These are phyloP conservation scores for Eudasyphora cyanicolor DNA, from an alignment of 2,888 invertebrate genomes.

Conservation along the genomic window DNA sequence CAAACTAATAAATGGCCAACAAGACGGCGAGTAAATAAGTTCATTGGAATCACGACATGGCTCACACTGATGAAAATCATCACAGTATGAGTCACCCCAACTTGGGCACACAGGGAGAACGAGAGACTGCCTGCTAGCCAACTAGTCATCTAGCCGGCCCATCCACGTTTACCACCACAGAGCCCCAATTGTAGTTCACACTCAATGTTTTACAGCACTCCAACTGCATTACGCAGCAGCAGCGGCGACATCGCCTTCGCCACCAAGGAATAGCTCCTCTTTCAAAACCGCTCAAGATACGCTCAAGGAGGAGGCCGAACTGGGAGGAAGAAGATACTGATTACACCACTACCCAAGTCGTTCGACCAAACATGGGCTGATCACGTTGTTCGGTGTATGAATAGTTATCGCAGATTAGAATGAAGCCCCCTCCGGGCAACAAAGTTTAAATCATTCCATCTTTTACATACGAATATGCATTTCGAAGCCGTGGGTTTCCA, in stretches of 20 bases:
- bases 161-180: slow-evolving; percentile 6
- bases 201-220: neutral
- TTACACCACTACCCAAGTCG: slow-evolving; percentile 11
- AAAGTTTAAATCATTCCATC: slow-evolving; percentile 31
- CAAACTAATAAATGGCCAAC: neutral
- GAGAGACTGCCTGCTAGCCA: neutral
- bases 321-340: slow-evolving; percentile 21
- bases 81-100: slow-evolving; percentile 54
- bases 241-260: too few relatives aligned
- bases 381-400: slow-evolving; percentile 10
- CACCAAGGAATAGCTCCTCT: neutral
- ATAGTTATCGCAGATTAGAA: slow-evolving; percentile 14
- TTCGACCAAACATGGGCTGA: neutral
- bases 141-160: too few relatives aligned
- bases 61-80: slow-evolving; percentile 48
- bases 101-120: neutral
- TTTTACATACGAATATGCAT: slow-evolving; percentile 1
- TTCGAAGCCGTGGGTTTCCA: slow-evolving; percentile 11
- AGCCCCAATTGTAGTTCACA: slow-evolving; percentile 49
- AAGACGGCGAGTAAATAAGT: slow-evolving; percentile 49
- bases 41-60: slow-evolving; percentile 61
- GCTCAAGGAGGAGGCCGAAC: neutral
- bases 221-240: neutral
- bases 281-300: too few relatives aligned
- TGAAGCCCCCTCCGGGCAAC: slow-evolving; percentile 24